phyloP scores from a whole-genome alignment of 2,797 vertebrate species.

The Emys orbicularis region DNA sequence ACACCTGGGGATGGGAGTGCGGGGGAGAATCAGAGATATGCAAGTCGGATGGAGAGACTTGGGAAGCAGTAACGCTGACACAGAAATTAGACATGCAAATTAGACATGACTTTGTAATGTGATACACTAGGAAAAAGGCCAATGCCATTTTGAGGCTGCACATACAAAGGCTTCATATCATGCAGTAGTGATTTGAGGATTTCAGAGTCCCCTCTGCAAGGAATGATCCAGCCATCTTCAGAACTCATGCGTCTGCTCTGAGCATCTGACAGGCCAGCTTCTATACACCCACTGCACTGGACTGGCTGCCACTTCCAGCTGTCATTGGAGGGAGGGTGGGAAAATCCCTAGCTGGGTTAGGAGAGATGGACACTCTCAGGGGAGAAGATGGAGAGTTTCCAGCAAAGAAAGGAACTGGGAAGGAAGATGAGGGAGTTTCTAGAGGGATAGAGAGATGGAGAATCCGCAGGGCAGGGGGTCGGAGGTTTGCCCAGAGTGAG shows the following conservation, averaged over 20 bases:
- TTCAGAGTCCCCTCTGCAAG: rapidly evolving
- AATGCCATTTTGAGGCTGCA: rapidly evolving
- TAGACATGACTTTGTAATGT: neutral
- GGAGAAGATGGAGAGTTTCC: neutral
- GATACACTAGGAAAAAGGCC: neutral
- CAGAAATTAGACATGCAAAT: neutral
- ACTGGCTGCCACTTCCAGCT: neutral
- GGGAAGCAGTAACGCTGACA: neutral
- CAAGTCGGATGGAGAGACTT: constrained; percentile 26
- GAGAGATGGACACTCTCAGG: neutral
- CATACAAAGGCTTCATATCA: rapidly evolving
- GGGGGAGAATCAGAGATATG: neutral
- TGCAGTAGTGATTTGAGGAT: neutral
- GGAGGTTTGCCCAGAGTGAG: neutral
- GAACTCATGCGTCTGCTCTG: neutral
- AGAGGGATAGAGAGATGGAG: neutral
- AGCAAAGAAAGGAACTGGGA: neutral
- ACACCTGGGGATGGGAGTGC: neutral
- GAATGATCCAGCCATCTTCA: neutral
- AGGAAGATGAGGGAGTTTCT: neutral
- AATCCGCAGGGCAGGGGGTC: neutral
- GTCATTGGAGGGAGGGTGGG: neutral
- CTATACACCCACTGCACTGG: neutral
- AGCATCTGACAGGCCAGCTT: neutral
- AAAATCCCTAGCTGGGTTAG: neutral